A percentile compares a stretch with the other conserved stretches of the same genome.
Evolutionary conservation across 2,888 invertebrate species (phyloP).

Genomic region (Eristalis arbustorum): DNA sequence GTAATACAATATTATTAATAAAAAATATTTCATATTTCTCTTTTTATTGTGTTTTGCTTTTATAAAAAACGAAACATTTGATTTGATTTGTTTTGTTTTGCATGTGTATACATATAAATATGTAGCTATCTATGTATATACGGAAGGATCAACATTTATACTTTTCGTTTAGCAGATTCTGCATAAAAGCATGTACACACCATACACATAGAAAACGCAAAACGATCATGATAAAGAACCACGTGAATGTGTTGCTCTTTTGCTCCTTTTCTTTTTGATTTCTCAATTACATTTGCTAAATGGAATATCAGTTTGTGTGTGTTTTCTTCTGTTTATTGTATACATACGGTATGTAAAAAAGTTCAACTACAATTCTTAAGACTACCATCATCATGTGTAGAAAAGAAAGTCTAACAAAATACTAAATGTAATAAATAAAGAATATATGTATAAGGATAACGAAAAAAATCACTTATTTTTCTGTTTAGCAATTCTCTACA

Average conservation of each 20-base stretch:
- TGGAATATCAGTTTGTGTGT: constrained; percentile 30
- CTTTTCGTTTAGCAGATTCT: constrained; percentile 68
- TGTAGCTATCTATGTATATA: constrained; percentile 62
- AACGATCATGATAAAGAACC: not conserved
- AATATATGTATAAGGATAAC: constrained; percentile 21
- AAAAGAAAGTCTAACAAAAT: constrained; percentile 22
- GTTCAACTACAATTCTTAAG: constrained; percentile 65
- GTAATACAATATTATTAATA: constrained; percentile 37
- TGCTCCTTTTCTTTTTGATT: constrained; percentile 15
- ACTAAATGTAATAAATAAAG: not conserved
- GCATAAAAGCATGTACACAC: constrained; percentile 54
- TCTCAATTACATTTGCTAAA: constrained; percentile 20
- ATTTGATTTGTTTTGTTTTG: constrained; percentile 34
- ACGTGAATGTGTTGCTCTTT: not conserved
- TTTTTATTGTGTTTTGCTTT: constrained; percentile 29
- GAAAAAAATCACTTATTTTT: not conserved
- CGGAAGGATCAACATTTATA: constrained; percentile 70
- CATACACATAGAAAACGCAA: constrained; percentile 26
- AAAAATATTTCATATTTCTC: constrained; percentile 45
- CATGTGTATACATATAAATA: constrained; percentile 51
- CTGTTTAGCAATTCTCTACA: constrained; percentile 1
- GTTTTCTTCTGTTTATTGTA: constrained; percentile 18
- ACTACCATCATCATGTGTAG: constrained; percentile 54
- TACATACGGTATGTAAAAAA: constrained; percentile 60
- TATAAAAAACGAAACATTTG: constrained; percentile 44